These are phyloP conservation scores for Dunckerocampus dactyliophorus DNA, from an alignment of 2,113 vertebrate species.

Conservation along the genomic window DNA sequence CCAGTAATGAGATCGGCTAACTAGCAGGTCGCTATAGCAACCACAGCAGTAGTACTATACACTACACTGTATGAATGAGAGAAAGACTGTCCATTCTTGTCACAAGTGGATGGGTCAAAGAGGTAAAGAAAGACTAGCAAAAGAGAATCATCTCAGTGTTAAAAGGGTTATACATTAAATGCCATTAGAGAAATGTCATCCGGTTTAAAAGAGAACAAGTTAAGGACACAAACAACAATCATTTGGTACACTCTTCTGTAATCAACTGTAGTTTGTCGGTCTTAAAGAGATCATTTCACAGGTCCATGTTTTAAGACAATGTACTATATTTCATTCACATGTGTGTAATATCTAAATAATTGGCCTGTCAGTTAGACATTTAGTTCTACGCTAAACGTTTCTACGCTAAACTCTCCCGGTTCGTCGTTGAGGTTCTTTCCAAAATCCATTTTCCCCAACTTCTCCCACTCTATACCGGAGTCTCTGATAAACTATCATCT, in stretches of 20 bases:
- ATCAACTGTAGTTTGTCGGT: slow-evolving; percentile 13
- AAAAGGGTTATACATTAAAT: slow-evolving; percentile 42
- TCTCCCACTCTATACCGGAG: slow-evolving; percentile 45
- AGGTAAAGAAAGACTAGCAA: slow-evolving; percentile 30
- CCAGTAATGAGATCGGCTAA: slow-evolving; percentile 75
- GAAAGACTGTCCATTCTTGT: slow-evolving; percentile 63
- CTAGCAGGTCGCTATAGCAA: slow-evolving; percentile 65
- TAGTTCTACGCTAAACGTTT: slow-evolving; percentile 8
- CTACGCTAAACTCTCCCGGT: slow-evolving; percentile 20
- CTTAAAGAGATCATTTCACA: slow-evolving; percentile 3
- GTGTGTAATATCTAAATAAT: slow-evolving; percentile 20
- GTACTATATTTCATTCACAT: slow-evolving; percentile 10
- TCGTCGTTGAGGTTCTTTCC: slow-evolving; percentile 40
- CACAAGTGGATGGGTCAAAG: slow-evolving; percentile 65
- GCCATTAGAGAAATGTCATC: slow-evolving; percentile 28
- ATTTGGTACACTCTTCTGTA: neutral
- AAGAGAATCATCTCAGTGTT: slow-evolving; percentile 32
- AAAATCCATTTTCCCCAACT: slow-evolving; percentile 55
- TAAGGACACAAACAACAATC: neutral
- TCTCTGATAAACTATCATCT: slow-evolving; percentile 62
- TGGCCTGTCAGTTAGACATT: slow-evolving; percentile 12
- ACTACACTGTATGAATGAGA: slow-evolving; percentile 67
- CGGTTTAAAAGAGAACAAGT: slow-evolving; percentile 9
- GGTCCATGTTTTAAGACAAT: neutral
- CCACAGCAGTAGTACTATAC: slow-evolving; percentile 67